Evolutionary conservation across 1,140 invertebrate species (phyloP), one percentile per base, ranked within the genome.

Genomic region (Cotesia typhae): DNA sequence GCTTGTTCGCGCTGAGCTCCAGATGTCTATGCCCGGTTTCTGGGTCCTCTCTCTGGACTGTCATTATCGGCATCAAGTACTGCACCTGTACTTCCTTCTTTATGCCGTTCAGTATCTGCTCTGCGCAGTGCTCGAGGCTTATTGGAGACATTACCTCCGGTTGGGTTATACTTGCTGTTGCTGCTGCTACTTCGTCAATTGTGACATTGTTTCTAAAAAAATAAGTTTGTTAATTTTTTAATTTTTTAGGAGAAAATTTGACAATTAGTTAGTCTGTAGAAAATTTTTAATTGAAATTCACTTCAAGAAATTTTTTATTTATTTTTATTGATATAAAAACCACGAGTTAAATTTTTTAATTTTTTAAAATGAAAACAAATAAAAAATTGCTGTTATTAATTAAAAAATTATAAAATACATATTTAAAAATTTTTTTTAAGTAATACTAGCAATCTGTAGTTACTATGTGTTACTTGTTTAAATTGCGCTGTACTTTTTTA

Each of bases 1-100:
- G 85, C 79, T 85, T 85, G 2, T 76, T 73, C 5, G 78, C 67
- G 65, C 80, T 81, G 36, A 78, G 75, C 70, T 78, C 81, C 28
- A 78, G 75, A 67, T 78, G 76, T 5, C 61, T 73, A 37, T 82
- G 79, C 7, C 79, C 76, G 60, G 38, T 73, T 9, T 76, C 67
- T 5, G 75, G 65, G 36, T 81, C 78, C 7, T 61, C 68, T 37
- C 70, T 76, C 70, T 75, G 79, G 3, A 82, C 74, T 5, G 83
- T 55, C 82, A 87, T 86, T 20, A 59, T 59, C 20, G 87, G 85
- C 14, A 87, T 80, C 4, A 89, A 67, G 79, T 88, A 88, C 74
- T 89, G 87, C 35, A 89, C 88, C 74, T 89, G 87, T 1, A 89
- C 88, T 37, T 88, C 83, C 53, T 80, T 82, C 72, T 88, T 88